A percentile compares a stretch with the other conserved stretches of the same genome.
Evolutionary conservation across 2,113 vertebrate genomes (phyloP).

Genomic region (Leuciscus idus): DNA sequence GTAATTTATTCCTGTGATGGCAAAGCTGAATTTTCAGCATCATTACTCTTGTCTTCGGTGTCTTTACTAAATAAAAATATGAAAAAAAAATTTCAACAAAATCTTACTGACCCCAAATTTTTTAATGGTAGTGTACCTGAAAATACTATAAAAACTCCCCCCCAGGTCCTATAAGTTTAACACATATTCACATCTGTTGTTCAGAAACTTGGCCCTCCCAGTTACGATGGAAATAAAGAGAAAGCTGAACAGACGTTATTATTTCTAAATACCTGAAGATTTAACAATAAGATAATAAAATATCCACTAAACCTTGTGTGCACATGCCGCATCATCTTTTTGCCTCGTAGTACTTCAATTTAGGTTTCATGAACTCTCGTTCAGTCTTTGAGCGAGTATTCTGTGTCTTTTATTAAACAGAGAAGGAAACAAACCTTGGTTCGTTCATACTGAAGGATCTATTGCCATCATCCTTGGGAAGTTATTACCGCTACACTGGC

Average conservation of each 20-base stretch:
- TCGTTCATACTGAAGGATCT: slow-evolving; percentile 92
- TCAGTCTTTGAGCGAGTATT: slow-evolving; percentile 4
- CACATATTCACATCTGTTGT: not conserved
- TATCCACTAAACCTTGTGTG: not conserved
- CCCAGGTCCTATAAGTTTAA: not conserved
- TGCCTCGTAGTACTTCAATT: not conserved
- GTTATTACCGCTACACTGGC: slow-evolving; percentile 94
- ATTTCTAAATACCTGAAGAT: not conserved
- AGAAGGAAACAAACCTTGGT: slow-evolving; percentile 96
- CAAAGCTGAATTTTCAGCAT: too few species aligned
- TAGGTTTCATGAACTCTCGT: not conserved
- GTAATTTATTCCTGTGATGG: too few species aligned
- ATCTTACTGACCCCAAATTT: not conserved
- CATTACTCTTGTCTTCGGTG: too few species aligned
- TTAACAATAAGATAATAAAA: not conserved
- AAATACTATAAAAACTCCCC: not conserved
- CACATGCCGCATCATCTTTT: not conserved
- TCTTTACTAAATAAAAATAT: not conserved
- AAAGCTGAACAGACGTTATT: not conserved
- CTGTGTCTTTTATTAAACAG: slow-evolving; percentile 71
- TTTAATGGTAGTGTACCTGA: not conserved
- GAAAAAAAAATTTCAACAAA: not conserved
- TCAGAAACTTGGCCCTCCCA: not conserved
- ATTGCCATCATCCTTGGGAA: slow-evolving; percentile 87
- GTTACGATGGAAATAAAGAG: not conserved